Evolutionary conservation across 2,797 vertebrate species (phyloP).

Genomic region (Cyclura pinguis): DNA sequence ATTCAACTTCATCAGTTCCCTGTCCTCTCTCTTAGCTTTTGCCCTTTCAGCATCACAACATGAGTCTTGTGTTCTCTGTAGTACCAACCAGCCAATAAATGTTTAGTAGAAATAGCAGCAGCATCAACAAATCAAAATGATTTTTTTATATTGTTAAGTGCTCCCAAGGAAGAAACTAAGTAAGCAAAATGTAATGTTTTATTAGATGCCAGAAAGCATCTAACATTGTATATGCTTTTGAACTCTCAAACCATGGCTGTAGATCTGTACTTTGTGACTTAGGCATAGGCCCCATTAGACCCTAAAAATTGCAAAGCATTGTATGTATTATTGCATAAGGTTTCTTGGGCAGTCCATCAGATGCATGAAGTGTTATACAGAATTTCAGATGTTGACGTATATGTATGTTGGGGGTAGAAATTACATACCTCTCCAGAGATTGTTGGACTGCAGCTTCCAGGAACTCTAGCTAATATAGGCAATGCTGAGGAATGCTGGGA

Average conservation of each 20-base stretch:
- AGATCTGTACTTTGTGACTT: background rate
- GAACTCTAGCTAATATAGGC: too few species aligned
- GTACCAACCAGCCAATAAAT: slow-evolving; percentile 7
- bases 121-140: background rate
- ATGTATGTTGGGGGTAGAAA: too few species aligned
- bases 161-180: background rate
- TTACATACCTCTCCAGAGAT: too few species aligned
- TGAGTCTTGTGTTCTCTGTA: background rate
- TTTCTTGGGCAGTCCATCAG: background rate
- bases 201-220: background rate
- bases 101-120: background rate
- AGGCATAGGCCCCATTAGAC: background rate
- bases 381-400: background rate
- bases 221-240: background rate
- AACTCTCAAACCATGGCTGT: background rate
- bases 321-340: background rate
- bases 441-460: too few species aligned
- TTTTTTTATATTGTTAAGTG: background rate
- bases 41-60: background rate
- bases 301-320: background rate
- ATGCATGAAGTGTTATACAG: background rate
- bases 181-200: background rate
- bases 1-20: background rate
- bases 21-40: background rate
- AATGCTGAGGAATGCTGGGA: too few species aligned